Evolutionary conservation across 2,888 invertebrate genomes (phyloP), one percentile per base, ranked within the genome.

Genomic region (Acronicta alni): DNA sequence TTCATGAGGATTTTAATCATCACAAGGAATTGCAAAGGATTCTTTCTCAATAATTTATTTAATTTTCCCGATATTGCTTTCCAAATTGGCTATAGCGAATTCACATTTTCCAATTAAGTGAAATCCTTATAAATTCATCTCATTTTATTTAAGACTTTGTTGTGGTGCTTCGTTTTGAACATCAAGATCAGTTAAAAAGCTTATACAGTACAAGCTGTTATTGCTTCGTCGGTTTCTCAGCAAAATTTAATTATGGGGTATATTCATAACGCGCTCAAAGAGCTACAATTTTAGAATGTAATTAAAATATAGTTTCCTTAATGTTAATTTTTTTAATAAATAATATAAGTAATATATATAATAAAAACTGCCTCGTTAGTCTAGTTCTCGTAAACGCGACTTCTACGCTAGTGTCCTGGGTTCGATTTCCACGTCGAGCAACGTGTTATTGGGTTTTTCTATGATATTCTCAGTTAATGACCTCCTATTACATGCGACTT

Each of bases 91-190:
- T 52, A 38, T 41, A 20, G 10, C 20, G 16, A n/a, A 41, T 26
- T 42, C 37, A 54, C 54, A 58, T 55, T 68, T 68, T 55, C 55
- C 69, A 68, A 68, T 69, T 68, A 58, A 18, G 17, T 14, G 12
- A 45, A 54, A 57, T 44, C 69, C 57, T 69, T 70, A 57, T 66
- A 61, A 61, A 66, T 69, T 55, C 26, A 57, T 51, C 60, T 44
- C 41, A 54, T 53, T 69, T 60, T 51, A 65, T 49, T 69, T 41
- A 42, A 48, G 47, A 26, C 41, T 52, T 44, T n/a, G 35, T 43
- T 56, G 32, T 55, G 43, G 52, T 44, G 52, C 23, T 54, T 60
- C 44, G n/a, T 41, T 57, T 38, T 16, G 32, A 53, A 42, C 15
- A 56, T 35, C 23, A 9, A 43, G 42, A 49, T 48, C 18, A 35